Evolutionary conservation across 2,797 vertebrate genomes (phyloP), one percentile per base, ranked within the genome.

Genomic region (Thunnus albacares): DNA sequence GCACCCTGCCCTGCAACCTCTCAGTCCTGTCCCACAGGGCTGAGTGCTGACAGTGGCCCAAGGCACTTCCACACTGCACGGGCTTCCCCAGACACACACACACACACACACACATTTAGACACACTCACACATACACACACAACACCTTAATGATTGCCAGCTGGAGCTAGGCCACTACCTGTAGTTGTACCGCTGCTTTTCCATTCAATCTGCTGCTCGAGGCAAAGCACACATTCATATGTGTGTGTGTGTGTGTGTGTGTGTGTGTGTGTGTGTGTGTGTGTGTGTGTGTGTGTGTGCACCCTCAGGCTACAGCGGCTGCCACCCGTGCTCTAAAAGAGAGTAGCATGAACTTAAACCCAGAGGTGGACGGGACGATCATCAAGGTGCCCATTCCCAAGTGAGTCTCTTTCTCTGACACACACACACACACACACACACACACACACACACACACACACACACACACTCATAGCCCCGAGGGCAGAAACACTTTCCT

Each of bases 311-410:
- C 96, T 92, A 97, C 95, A 89, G 94, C 94, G 92, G 97, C 97
- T 58, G 97, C 96, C 92, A 91, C 87, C 77, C 96, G 92, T 82
- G 97, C 98, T 83, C 96, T 99, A 89, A 96, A 95, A 95, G 97
- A 98, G 92, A 97, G 97, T 86, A 96, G 96, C 93, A 98, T 99
- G 98, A 98, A 98, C 95, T 95, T 99, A 88, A 99, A 98, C 96
- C 98, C 98, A 59, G 98, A 99, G 94, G 96, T 96, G 81, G 98
- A 99, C 26, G 97, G 97, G 86, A 95, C 92, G 0, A 87, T 99
- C 92, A 98, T 99, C 94, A 97, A 95, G 90, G 97, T 99, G 85
- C 96, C 98, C 6, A 82, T 98, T 92, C 98, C 98, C 73, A 98
- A 96, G 98, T 99, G 95, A 99, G 98, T 97, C 22, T 66, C 78